A percentile compares a stretch with the other conserved stretches of the same genome.
These are phyloP conservation scores for Romanomermis culicivorax DNA, from an alignment of 2,888 invertebrate species.

Conservation along the genomic window DNA sequence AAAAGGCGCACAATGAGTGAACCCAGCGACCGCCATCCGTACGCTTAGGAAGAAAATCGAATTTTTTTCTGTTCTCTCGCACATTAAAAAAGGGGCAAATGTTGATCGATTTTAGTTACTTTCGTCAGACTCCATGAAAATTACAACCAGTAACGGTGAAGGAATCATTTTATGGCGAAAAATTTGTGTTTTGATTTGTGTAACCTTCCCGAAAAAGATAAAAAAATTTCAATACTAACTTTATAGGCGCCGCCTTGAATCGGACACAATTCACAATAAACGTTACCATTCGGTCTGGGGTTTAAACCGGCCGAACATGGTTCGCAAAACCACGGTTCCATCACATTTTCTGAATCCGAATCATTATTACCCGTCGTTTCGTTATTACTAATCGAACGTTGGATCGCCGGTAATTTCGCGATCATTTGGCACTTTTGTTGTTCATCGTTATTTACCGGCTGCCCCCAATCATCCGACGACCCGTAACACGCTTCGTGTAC, in stretches of 20 bases:
- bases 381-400: no score
- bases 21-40: constrained; percentile 47
- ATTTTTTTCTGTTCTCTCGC: no score
- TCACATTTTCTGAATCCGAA: constrained; percentile 39
- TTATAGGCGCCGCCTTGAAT: constrained; percentile 59
- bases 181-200: no score
- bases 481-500: constrained; percentile 26
- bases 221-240: no score
- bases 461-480: not conserved
- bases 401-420: no score
- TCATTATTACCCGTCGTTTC: not conserved
- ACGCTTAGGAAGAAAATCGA: no score
- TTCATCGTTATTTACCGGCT: not conserved
- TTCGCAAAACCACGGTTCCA: constrained; percentile 98
- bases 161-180: no score
- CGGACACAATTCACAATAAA: constrained; percentile 89
- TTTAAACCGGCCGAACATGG: constrained; percentile 42
- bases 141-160: no score
- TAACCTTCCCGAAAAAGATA: no score
- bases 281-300: constrained; percentile 31
- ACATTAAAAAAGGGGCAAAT: constrained; percentile 6
- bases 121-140: no score
- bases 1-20: constrained; percentile 86
- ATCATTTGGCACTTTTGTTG: no score
- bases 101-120: constrained; percentile 55